Conservation (phyloP, 1,140 invertebrate genomes). For the Riptortus pedestris region DNA sequence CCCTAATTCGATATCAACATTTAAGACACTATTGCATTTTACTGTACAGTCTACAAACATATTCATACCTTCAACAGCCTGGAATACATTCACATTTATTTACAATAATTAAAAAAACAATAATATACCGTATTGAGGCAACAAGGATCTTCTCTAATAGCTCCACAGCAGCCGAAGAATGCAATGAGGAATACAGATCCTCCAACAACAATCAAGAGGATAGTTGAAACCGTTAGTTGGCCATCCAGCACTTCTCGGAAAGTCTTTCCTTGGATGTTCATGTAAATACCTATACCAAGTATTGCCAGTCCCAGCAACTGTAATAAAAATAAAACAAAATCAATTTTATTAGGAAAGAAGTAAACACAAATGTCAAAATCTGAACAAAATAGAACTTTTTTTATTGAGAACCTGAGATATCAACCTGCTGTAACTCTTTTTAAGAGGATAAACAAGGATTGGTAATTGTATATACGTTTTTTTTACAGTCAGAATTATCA, state of each 20-base stretch:
- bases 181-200: conserved; percentile 72
- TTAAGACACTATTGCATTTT: too few relatives aligned
- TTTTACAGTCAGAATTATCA: too few relatives aligned
- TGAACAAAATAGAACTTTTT: neutral
- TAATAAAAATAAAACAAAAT: conserved; percentile 6
- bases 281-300: conserved; percentile 2
- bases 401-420: too few relatives aligned
- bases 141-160: conserved; percentile 73
- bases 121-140: conserved; percentile 71
- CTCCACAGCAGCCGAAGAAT: conserved; percentile 82
- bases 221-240: neutral
- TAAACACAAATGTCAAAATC: neutral
- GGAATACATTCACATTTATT: too few relatives aligned
- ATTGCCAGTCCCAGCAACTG: conserved; percentile 7
- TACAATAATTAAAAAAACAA: too few relatives aligned
- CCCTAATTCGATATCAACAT: too few relatives aligned
- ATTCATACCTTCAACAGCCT: too few relatives aligned
- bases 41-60: too few relatives aligned
- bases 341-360: neutral
- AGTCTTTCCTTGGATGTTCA: neutral
- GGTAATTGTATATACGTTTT: too few relatives aligned
- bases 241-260: neutral
- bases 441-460: too few relatives aligned
- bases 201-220: conserved; percentile 44
- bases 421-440: too few relatives aligned